These are phyloP conservation scores for Ips nitidus DNA, from an alignment of 1,140 invertebrate genomes.

Conservation along the genomic window DNA sequence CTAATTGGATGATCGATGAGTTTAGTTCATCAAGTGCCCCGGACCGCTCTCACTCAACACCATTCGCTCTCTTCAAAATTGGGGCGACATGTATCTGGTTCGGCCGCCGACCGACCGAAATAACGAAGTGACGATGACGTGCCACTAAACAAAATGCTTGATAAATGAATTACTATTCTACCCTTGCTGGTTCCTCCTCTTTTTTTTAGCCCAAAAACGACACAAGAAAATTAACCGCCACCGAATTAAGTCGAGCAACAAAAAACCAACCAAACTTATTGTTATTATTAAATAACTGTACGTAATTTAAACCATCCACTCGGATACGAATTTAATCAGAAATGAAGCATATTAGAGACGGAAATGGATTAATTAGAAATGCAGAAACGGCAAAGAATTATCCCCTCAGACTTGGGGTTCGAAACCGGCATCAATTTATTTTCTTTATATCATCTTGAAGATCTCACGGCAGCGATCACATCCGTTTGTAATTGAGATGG, in stretches of 20 bases:
- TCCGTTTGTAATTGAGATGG: slow-evolving; percentile 35
- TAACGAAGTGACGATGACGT: slow-evolving; percentile 35
- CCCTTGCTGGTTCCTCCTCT: neutral
- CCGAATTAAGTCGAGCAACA: too few species aligned
- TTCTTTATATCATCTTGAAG: slow-evolving; percentile 35
- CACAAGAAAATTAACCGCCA: neutral
- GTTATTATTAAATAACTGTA: neutral
- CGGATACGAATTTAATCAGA: neutral
- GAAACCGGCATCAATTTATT: slow-evolving; percentile 30
- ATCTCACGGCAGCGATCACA: slow-evolving; percentile 36
- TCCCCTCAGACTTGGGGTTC: slow-evolving; percentile 18
- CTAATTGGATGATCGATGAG: slow-evolving; percentile 67
- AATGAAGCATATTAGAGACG: slow-evolving; percentile 15
- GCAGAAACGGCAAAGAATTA: slow-evolving; percentile 15
- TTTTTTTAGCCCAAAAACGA: slow-evolving; percentile 3
- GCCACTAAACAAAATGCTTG: slow-evolving; percentile 34
- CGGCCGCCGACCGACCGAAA: slow-evolving; percentile 14
- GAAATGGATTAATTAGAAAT: slow-evolving; percentile 27
- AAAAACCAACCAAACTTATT: too few species aligned
- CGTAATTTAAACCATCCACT: neutral
- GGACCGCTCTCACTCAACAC: slow-evolving; percentile 41
- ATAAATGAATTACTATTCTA: slow-evolving; percentile 34
- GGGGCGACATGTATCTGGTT: slow-evolving; percentile 34
- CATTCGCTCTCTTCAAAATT: slow-evolving; percentile 37
- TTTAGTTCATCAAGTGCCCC: slow-evolving; percentile 53